These are phyloP conservation scores for Sphaerophoria taeniata DNA, from an alignment of 2,888 invertebrate genomes.

Conservation along the genomic window DNA sequence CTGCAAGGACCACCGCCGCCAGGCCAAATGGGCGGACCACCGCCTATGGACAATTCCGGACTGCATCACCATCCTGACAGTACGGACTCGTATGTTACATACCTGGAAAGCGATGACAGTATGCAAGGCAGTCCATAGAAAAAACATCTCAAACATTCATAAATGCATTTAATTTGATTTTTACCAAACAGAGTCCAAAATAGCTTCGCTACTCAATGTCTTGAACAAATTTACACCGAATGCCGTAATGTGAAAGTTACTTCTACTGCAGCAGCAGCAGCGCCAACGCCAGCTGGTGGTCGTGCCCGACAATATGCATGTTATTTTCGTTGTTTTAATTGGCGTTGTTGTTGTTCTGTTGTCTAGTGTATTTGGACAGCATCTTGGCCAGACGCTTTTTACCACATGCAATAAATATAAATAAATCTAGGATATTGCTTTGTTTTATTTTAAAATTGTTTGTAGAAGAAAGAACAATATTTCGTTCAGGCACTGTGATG, in stretches of 20 bases:
- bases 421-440: slow-evolving; percentile 25
- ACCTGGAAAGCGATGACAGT: slow-evolving; percentile 94
- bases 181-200: slow-evolving; percentile 82
- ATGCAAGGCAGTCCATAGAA: slow-evolving; percentile 89
- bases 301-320: slow-evolving; percentile 41
- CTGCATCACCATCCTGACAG: slow-evolving; percentile 90
- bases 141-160: slow-evolving; percentile 77
- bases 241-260: slow-evolving; percentile 75
- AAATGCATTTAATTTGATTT: slow-evolving; percentile 83
- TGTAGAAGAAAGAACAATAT: neutral
- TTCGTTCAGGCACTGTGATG: slow-evolving; percentile 58
- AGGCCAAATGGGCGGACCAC: slow-evolving; percentile 84
- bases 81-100: slow-evolving; percentile 94
- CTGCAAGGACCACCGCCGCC: slow-evolving; percentile 84
- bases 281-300: slow-evolving; percentile 69
- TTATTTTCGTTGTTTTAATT: slow-evolving; percentile 45
- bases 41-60: slow-evolving; percentile 83
- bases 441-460: slow-evolving; percentile 1
- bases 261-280: slow-evolving; percentile 68
- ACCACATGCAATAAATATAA: slow-evolving; percentile 61
- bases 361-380: slow-evolving; percentile 65
- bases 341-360: slow-evolving; percentile 71
- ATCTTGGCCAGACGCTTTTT: slow-evolving; percentile 56
- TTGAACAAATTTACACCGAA: slow-evolving; percentile 80
- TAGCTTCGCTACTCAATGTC: slow-evolving; percentile 82